Conservation (phyloP, 2,797 vertebrate genomes). For the Monodelphis domestica region DNA sequence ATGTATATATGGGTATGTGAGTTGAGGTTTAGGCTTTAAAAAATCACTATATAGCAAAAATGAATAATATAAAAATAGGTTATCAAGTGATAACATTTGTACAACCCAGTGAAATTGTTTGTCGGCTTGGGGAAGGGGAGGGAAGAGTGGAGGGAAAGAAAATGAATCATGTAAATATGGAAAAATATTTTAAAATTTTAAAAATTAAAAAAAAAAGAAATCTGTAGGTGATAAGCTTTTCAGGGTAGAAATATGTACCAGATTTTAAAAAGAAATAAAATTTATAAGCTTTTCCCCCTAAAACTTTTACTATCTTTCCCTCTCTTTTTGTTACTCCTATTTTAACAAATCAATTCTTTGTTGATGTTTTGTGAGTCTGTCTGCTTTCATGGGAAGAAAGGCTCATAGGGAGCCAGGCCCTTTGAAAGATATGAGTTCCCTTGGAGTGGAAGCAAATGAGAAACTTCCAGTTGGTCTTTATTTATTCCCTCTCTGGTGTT, state of each 20-base stretch:
- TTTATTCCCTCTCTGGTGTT: not conserved
- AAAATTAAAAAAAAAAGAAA: too few relatives aligned
- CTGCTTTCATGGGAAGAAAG: not conserved
- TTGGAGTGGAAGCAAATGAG: not conserved
- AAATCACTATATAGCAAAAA: too few relatives aligned
- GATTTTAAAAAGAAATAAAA: not conserved
- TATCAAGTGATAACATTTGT: too few relatives aligned
- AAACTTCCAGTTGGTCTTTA: not conserved
- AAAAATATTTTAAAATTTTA: too few relatives aligned
- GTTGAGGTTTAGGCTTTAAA: too few relatives aligned
- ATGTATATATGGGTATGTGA: too few relatives aligned
- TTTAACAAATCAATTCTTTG: not conserved
- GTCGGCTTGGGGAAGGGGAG: too few relatives aligned
- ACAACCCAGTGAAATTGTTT: too few relatives aligned
- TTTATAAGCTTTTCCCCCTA: not conserved
- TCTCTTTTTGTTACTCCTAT: not conserved
- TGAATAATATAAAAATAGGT: too few relatives aligned
- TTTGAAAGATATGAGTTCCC: not conserved
- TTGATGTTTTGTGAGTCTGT: not conserved
- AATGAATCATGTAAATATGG: too few relatives aligned
- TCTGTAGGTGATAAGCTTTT: not conserved
- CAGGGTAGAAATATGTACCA: not conserved
- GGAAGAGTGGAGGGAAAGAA: too few relatives aligned
- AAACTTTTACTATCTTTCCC: not conserved
- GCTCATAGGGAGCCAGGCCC: not conserved